Base-by-base conservation (phyloP, 2,888 invertebrate genomes). In the Drosophila kambysellisi region DNA sequence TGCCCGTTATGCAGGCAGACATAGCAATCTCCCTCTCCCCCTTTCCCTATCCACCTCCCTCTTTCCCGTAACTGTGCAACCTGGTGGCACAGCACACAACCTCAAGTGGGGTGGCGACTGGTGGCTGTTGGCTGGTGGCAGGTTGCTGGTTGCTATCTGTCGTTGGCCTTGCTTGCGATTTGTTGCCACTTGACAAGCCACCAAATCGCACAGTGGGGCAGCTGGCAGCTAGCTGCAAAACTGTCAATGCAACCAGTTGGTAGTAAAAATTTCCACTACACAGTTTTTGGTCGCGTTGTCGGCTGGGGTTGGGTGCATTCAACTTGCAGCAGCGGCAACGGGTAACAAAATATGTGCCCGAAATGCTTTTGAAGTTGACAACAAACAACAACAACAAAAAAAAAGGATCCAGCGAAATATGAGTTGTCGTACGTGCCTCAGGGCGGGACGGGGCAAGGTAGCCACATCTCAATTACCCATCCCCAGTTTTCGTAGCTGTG, bases 341-440 rank as follows among this genome's bases (percentile, higher is more conserved):
- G 17, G 17, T 39, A 39, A 20, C 20, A 54, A 12, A 33, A 59
- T 20, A 60, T 50, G 20, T 35, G 57, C 39, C 39, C 56, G 32
- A 60, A 66, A 67, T 74, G 79, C 77, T 69, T 77, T 78, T 78
- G 79, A 78, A 74, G 79, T 78, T 48, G 63, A 35, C 66, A 66
- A 64, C 70, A 59, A 53, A 35, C 15, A 54, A 7, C n/a, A 46
- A 37, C 35, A 35, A 5, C 12, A 17, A 0, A 54, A 25, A 29
- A 29, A 4, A n/a, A 15, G 33, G 15, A n/a, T 50, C 12, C 52
- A 53, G 53, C 37, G 41, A 46, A 50, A 70, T 37, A 39, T 46
- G 64, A 57, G 70, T 63, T 78, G 60, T 78, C 61, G 57, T 57
- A 57, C 54, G 52, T 69, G 51, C 25, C 25, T 9, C 29, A 29